Conservation (phyloP, 2,888 invertebrate genomes). For the Lissocephala sabroskyi region DNA sequence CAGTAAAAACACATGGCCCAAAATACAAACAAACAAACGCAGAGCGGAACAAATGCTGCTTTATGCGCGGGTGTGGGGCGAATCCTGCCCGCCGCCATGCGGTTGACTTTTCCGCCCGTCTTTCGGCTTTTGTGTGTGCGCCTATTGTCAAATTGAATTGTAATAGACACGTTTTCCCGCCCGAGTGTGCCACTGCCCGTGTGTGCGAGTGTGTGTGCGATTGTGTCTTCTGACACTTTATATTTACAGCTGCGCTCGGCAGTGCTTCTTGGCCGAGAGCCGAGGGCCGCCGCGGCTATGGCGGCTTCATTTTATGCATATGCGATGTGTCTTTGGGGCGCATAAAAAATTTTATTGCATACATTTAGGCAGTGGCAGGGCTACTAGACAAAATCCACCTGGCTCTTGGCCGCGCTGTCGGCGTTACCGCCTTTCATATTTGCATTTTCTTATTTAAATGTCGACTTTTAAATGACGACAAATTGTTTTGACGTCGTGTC, state of each 20-base stretch:
- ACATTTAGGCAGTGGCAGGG: slow-evolving; percentile 44
- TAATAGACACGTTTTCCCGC: slow-evolving; percentile 60
- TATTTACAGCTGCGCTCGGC: slow-evolving; percentile 56
- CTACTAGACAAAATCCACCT: too few relatives aligned
- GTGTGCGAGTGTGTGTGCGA: slow-evolving; percentile 2
- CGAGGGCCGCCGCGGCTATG: neutral
- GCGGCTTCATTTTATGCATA: slow-evolving; percentile 58
- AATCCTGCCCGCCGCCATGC: too few relatives aligned
- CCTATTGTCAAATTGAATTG: slow-evolving; percentile 66
- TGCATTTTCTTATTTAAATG: slow-evolving; percentile 65
- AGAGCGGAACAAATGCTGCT: slow-evolving; percentile 20
- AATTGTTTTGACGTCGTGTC: slow-evolving; percentile 64
- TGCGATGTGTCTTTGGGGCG: slow-evolving; percentile 41
- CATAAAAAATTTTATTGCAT: slow-evolving; percentile 62
- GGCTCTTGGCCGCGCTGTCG: too few relatives aligned
- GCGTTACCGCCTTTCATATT: slow-evolving; percentile 44
- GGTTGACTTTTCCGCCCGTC: too few relatives aligned
- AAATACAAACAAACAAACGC: slow-evolving; percentile 37
- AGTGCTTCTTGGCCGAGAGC: slow-evolving; percentile 8
- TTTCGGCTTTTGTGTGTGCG: slow-evolving; percentile 59
- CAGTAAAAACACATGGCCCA: slow-evolving; percentile 61
- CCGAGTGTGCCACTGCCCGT: slow-evolving; percentile 6
- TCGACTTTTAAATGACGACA: slow-evolving; percentile 64
- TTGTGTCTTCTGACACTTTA: slow-evolving; percentile 44
- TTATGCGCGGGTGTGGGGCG: slow-evolving; percentile 6